Evolutionary conservation across 2,797 vertebrate genomes (phyloP), one percentile per base, ranked within the genome.

Genomic region (Echiichthys vipera): DNA sequence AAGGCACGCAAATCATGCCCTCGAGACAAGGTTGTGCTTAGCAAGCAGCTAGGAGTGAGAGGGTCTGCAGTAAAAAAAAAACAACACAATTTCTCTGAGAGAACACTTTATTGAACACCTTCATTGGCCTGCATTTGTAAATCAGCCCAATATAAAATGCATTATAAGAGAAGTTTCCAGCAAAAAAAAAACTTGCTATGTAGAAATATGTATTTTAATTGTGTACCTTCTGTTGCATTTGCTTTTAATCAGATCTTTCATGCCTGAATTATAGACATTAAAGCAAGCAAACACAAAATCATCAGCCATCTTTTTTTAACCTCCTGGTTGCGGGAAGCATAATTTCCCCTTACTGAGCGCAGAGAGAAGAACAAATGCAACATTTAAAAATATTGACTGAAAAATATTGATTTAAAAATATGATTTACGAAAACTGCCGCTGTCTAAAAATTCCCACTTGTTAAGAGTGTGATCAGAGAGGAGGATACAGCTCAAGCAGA

Each of bases 21-120:
- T 72, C 1, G 68, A 90, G 84, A 86, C 75, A 71, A 68, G 67
- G 40, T 69, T 83, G 55, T 81, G 87, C 84, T 90, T 84, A 75
- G 74, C 81, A 85, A 82, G 83, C 81, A 85, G 76, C 72, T 34
- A 18, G 25, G 51, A 61, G 70, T 37, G 42, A 80, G 64, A 64
- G 40, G 67, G 54, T 75, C 66, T 81, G 78, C 81, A 63, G 51
- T n/a, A 65, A 59, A 78, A 70, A 27, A 51, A 49, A 11, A 27
- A 43, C n/a, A 42, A 72, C 80, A 72, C 71, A 54, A 4, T 59
- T 40, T 32, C 27, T 62, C 53, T 56, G 45, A 64, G 49, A 71
- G 58, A 51, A 47, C 20, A 37, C 22, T 54, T 55, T 59, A 70
- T 39, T 0, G 12, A 70, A 32, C 53, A 49, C 36, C 37, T 67